These are phyloP conservation scores for Pyrocephalus nanus DNA, from an alignment of 2,797 vertebrate genomes.

Conservation along the genomic window DNA sequence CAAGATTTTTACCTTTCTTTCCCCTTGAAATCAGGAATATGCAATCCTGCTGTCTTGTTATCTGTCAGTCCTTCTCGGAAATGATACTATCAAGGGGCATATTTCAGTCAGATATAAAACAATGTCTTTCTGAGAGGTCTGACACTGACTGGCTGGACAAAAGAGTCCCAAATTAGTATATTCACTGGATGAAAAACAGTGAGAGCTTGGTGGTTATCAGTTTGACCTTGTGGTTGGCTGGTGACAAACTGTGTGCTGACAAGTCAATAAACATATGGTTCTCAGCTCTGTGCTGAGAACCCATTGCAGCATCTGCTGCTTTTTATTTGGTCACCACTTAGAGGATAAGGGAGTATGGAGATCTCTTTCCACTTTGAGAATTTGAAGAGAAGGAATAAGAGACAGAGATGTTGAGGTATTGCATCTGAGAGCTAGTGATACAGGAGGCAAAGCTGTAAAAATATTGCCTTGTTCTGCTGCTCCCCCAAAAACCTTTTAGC, in stretches of 20 bases:
- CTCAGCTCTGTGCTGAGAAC: neutral
- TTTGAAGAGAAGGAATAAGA: neutral
- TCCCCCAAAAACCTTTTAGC: neutral
- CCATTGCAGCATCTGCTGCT: neutral
- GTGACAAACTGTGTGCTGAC: neutral
- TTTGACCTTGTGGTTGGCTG: neutral
- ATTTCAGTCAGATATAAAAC: neutral
- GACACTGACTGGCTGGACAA: neutral
- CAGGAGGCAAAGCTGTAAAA: neutral
- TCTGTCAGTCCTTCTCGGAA: neutral
- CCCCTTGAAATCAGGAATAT: neutral
- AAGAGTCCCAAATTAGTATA: neutral
- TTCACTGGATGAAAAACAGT: neutral
- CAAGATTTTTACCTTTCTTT: slow-evolving; percentile 19
- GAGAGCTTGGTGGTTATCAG: neutral
- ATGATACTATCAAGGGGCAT: neutral
- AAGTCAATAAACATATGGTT: neutral
- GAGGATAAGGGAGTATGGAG: neutral
- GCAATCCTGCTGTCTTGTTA: neutral
- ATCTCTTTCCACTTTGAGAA: neutral
- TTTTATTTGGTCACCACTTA: neutral
- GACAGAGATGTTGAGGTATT: neutral
- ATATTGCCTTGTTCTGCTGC: neutral
- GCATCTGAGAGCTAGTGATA: neutral
- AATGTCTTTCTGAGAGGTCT: neutral